Percentiles rank a stretch among this genome's conserved stretches.
Evolutionary conservation across 2,113 vertebrate genomes (phyloP).

Genomic region (Corydoras sp.): DNA sequence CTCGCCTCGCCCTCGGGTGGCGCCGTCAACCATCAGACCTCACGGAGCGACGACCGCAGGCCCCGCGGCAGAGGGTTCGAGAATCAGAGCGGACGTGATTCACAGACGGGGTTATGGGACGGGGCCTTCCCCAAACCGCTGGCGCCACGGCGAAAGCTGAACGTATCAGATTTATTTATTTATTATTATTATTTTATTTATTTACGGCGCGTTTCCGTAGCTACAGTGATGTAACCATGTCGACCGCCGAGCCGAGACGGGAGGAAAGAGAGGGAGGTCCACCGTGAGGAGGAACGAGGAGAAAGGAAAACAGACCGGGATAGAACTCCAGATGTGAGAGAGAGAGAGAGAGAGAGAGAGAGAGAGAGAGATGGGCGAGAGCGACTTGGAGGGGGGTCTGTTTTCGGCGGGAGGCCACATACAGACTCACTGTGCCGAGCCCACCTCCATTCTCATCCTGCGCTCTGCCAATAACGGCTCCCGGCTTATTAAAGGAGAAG

Average conservation of each 20-base stretch:
- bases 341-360: background rate
- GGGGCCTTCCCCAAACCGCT: too few relatives aligned
- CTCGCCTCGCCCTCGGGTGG: too few relatives aligned
- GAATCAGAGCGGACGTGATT: too few relatives aligned
- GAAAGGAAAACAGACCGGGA: background rate
- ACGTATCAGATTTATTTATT: too few relatives aligned
- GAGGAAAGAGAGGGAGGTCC: constrained; percentile 33
- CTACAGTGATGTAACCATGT: background rate
- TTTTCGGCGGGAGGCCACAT: too few relatives aligned
- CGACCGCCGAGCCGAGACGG: background rate
- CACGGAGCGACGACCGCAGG: too few relatives aligned
- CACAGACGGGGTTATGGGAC: too few relatives aligned
- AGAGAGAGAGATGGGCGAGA: background rate
- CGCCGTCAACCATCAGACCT: too few relatives aligned
- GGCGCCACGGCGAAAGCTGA: too few relatives aligned
- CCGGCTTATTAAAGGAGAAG: background rate
- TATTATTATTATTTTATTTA: too few relatives aligned
- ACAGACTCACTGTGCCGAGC: background rate
- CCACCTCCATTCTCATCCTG: background rate
- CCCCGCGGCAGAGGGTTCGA: too few relatives aligned
- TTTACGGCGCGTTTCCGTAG: too few relatives aligned
- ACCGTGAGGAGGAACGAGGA: background rate
- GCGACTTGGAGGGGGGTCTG: background rate
- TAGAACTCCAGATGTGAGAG: background rate
- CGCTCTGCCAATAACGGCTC: constrained; percentile 13